These are phyloP conservation scores for Scolopax mira DNA, from an alignment of 2,113 vertebrate species.

Conservation along the genomic window DNA sequence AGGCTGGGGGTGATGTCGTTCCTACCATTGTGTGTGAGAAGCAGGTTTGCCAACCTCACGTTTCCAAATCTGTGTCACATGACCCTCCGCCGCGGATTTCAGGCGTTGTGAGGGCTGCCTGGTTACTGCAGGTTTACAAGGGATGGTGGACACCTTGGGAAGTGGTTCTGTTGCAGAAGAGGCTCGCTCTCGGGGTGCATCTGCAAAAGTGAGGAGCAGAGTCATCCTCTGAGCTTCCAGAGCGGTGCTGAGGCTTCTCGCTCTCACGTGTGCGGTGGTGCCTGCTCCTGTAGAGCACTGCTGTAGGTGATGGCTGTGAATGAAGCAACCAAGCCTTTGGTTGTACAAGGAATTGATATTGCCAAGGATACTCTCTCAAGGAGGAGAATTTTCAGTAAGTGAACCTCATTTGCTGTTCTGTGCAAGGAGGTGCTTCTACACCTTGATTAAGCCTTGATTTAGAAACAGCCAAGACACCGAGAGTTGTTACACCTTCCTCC, in stretches of 20 bases:
- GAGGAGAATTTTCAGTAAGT: no score
- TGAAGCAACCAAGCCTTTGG: background rate
- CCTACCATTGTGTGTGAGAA: background rate
- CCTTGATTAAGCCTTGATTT: background rate
- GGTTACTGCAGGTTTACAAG: background rate
- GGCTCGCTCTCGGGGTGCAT: fast-evolving
- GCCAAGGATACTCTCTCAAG: background rate
- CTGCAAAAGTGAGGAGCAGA: background rate
- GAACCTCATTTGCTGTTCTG: background rate
- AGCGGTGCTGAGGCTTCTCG: background rate
- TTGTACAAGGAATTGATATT: background rate
- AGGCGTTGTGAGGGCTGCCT: background rate
- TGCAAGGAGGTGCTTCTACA: background rate
- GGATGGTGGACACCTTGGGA: background rate
- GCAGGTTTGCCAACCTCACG: fast-evolving
- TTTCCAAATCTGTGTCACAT: background rate
- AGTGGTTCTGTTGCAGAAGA: fast-evolving
- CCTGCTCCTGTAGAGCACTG: fast-evolving
- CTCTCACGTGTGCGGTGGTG: background rate
- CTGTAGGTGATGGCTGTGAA: background rate
- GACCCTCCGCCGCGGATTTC: background rate
- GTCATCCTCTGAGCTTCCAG: background rate
- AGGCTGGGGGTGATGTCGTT: background rate
- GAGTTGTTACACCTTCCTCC: background rate
- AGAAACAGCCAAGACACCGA: background rate